A percentile compares a stretch with the other conserved stretches of the same genome.
Conservation (phyloP, 1,140 invertebrate species). For the Procambarus clarkii region DNA sequence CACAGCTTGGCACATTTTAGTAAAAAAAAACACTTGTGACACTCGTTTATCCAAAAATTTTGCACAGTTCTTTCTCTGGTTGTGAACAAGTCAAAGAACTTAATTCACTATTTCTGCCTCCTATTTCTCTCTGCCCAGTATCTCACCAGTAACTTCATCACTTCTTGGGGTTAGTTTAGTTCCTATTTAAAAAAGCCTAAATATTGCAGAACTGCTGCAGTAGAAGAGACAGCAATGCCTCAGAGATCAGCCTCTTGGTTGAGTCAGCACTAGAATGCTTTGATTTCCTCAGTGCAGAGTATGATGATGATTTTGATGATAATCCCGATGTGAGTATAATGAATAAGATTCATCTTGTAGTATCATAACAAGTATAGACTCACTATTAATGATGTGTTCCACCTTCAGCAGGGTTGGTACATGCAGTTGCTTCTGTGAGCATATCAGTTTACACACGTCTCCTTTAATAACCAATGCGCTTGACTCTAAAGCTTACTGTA, state of each 20-base stretch:
- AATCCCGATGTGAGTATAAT: slow-evolving; percentile 59
- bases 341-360: neutral
- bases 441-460: neutral
- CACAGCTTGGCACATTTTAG: too few species aligned
- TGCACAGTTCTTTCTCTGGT: too few species aligned
- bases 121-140: neutral
- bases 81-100: too few species aligned
- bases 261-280: slow-evolving; percentile 79
- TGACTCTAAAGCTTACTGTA: neutral
- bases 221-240: slow-evolving; percentile 74
- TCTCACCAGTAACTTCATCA: neutral
- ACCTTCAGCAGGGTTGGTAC: slow-evolving; percentile 17
- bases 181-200: slow-evolving; percentile 8
- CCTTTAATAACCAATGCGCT: neutral
- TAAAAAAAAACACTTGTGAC: too few species aligned
- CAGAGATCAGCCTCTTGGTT: slow-evolving; percentile 78
- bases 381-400: slow-evolving; percentile 11
- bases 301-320: slow-evolving; percentile 74
- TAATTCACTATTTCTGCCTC: neutral
- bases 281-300: slow-evolving; percentile 79
- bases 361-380: slow-evolving; percentile 22
- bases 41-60: too few species aligned
- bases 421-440: neutral
- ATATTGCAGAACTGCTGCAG: slow-evolving; percentile 69
- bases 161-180: neutral